Conservation (phyloP, 2,888 invertebrate species). For the Osmoderma eremita region DNA sequence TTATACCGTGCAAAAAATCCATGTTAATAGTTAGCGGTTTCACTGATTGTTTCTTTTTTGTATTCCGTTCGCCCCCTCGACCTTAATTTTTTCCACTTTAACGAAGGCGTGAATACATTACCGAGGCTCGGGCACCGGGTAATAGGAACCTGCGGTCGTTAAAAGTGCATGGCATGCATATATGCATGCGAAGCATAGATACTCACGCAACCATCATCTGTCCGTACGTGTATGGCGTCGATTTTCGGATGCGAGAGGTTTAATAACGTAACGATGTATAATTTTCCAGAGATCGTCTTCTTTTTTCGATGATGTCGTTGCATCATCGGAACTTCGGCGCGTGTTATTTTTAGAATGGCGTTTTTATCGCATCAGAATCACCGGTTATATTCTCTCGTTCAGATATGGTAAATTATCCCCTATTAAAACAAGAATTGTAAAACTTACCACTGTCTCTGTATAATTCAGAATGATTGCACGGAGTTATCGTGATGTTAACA, state of each 20-base stretch:
- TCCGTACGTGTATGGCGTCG: slow-evolving; percentile 10
- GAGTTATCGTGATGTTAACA: too few relatives aligned
- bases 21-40: slow-evolving; percentile 5
- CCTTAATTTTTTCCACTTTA: slow-evolving; percentile 7
- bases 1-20: slow-evolving; percentile 2
- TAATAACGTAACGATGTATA: slow-evolving; percentile 29
- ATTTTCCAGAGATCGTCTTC: background rate
- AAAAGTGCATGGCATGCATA: background rate
- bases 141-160: slow-evolving; percentile 19
- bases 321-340: slow-evolving; percentile 6
- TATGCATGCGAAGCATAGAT: slow-evolving; percentile 1
- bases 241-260: background rate
- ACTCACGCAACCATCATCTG: slow-evolving; percentile 17
- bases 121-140: background rate
- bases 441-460: too few relatives aligned
- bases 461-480: too few relatives aligned
- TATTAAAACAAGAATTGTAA: too few relatives aligned
- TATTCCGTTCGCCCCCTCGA: background rate
- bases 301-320: background rate
- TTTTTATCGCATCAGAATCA: too few relatives aligned
- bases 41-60: slow-evolving; percentile 5
- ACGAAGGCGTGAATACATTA: slow-evolving; percentile 30
- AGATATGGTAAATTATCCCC: too few relatives aligned
- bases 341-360: slow-evolving; percentile 11
- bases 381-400: too few relatives aligned